Base-by-base conservation (phyloP, 2,888 invertebrate species). In the Formica aserva region DNA sequence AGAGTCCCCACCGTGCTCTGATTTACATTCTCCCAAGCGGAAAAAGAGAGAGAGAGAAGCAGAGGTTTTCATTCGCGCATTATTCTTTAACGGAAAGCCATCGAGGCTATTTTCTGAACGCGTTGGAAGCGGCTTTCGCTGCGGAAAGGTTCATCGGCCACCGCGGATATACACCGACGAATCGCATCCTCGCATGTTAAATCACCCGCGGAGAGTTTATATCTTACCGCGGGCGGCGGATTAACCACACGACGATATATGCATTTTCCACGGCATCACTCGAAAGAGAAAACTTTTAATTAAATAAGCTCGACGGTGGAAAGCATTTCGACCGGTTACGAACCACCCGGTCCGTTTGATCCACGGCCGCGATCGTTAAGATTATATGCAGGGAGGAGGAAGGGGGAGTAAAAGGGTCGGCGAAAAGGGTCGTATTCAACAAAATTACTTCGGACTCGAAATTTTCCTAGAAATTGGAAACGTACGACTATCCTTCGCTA, bases 151-250 rank as follows among this genome's bases (percentile, higher is more conserved):
- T 52, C 69, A 69, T 32, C 71, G 69, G 55, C 48, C 6, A 26
- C 35, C 29, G 26, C 66, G 67, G n/a, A 48, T 29, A 67, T 29
- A 67, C 69, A 26, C 26, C 26, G 55, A 13, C 55, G 69, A 69
- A 57, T 69, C 55, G 77, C 69, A 55, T 13, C 32, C 13, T 13
- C 66, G 45, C 26, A 26, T 32, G 72, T 35, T 72, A 62, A 60
- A 80, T 72, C 60, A 60, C 45, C 60, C 85, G 80, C 88, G 76
- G 71, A 85, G 84, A 86, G 84, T 89, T 88, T 89, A 84, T 84
- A 82, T 84, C 52, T 69, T 72, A 29, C 57, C 74, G 65, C 62
- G 60, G 65, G 60, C 52, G 26, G 57, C 67, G 85, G 87, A 83
- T 87, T 88, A 86, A 87, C 85, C 76, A 71, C 45, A n/a, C 57